These are phyloP conservation scores for Pachypanchax playfairii DNA, from an alignment of 2,113 vertebrate genomes.

Conservation along the genomic window DNA sequence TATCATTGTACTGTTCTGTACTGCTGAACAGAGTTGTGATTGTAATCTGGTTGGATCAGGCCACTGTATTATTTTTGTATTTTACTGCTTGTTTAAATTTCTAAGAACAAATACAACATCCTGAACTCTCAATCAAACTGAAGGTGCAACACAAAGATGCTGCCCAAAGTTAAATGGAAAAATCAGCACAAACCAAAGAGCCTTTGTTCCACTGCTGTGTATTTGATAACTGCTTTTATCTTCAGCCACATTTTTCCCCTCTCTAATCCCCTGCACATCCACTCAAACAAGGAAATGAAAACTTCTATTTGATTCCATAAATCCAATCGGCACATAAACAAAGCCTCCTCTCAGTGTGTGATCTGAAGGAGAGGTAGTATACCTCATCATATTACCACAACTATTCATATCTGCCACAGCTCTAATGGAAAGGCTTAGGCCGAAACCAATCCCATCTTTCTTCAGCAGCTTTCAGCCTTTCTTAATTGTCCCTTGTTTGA, in stretches of 20 bases:
- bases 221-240: constrained; percentile 68
- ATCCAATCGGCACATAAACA: constrained; percentile 79
- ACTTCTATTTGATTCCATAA: constrained; percentile 76
- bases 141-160: constrained; percentile 23
- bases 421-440: constrained; percentile 71
- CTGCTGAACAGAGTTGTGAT: too few species aligned
- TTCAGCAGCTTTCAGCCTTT: constrained; percentile 55
- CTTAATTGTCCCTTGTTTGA: constrained; percentile 66
- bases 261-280: constrained; percentile 68
- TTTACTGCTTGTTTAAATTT: background rate
- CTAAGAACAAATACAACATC: constrained; percentile 13
- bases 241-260: constrained; percentile 57
- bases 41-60: too few species aligned
- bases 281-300: constrained; percentile 79
- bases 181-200: constrained; percentile 56
- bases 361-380: constrained; percentile 62
- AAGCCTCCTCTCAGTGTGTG: constrained; percentile 73
- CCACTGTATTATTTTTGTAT: constrained; percentile 3
- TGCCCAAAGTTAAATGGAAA: constrained; percentile 50
- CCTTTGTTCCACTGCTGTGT: constrained; percentile 58
- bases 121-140: constrained; percentile 5
- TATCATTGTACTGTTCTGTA: too few species aligned
- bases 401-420: constrained; percentile 72
- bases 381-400: constrained; percentile 75
- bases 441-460: constrained; percentile 75